phyloP scores from a whole-genome alignment of 92 coral and sea anemone genomes.

The Porites rus region DNA sequence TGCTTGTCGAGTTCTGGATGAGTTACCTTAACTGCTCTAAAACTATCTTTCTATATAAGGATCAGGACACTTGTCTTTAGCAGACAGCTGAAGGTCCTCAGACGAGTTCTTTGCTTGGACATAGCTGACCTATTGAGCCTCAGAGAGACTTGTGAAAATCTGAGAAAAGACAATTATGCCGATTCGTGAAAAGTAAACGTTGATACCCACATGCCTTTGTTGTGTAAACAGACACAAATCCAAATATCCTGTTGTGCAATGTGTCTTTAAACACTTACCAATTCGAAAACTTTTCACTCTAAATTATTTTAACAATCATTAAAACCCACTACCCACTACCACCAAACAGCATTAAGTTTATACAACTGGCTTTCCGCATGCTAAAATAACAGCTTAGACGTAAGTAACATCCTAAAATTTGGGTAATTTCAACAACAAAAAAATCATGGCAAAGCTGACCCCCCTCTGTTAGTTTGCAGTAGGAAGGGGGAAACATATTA shows the following conservation, averaged over 20 bases:
- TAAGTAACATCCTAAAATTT: not conserved
- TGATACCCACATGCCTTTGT: slow-evolving; percentile 22
- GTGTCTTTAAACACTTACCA: not conserved
- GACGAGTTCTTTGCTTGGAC: too few species aligned
- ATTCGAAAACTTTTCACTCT: not conserved
- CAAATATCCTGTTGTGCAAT: not conserved
- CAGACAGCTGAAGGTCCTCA: too few species aligned
- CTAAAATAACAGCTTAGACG: not conserved
- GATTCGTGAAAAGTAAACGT: not conserved
- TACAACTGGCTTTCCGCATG: not conserved
- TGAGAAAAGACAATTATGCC: not conserved
- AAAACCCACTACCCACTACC: not conserved
- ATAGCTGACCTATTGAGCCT: not conserved
- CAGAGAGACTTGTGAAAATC: not conserved
- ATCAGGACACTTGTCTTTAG: too few species aligned
- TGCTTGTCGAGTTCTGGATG: too few species aligned
- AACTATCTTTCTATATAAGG: too few species aligned
- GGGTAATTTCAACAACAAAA: not conserved
- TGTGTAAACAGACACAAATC: slow-evolving; percentile 21
- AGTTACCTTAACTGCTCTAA: too few species aligned
- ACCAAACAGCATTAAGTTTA: not conserved
- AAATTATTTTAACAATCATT: too few species aligned
- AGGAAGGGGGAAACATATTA: not conserved
- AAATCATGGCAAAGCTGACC: not conserved
- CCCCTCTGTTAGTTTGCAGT: not conserved